Percentiles rank a stretch among this genome's conserved stretches.
These are phyloP conservation scores for Nycticebus coucang DNA, from an alignment of 2,113 vertebrate species.

Conservation along the genomic window DNA sequence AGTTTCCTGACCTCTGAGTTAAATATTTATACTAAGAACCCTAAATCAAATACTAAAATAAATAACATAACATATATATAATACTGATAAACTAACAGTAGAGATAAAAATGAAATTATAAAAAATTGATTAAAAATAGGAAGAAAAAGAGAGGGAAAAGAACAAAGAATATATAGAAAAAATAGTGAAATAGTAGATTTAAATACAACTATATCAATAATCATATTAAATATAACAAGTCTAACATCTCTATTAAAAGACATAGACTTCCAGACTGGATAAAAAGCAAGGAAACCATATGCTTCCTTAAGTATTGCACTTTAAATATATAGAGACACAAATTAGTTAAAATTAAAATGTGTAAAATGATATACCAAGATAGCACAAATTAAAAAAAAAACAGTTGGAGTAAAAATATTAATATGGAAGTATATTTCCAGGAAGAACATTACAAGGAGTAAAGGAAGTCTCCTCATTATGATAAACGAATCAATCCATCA, in stretches of 20 bases:
- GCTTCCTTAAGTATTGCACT: background rate
- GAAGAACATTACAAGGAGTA: background rate
- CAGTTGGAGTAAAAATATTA: background rate
- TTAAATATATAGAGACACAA: slow-evolving; percentile 18
- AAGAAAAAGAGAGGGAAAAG: background rate
- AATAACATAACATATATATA: background rate
- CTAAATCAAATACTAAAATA: background rate
- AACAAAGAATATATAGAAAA: background rate
- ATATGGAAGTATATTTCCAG: background rate
- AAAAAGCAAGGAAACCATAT: background rate
- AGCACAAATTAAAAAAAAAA: background rate
- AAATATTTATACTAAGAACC: slow-evolving; percentile 17
- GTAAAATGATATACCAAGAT: background rate
- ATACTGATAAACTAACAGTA: background rate
- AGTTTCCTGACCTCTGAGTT: background rate
- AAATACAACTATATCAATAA: background rate
- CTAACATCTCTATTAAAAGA: background rate
- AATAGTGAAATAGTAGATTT: background rate
- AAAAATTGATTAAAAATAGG: background rate
- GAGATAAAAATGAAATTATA: background rate
- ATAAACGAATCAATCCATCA: background rate
- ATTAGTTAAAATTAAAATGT: slow-evolving; percentile 2
- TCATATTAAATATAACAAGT: background rate
- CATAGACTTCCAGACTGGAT: background rate
- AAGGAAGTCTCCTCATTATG: background rate